Base-by-base conservation (phyloP, 2,113 vertebrate species). In the Actenoides hombroni region DNA sequence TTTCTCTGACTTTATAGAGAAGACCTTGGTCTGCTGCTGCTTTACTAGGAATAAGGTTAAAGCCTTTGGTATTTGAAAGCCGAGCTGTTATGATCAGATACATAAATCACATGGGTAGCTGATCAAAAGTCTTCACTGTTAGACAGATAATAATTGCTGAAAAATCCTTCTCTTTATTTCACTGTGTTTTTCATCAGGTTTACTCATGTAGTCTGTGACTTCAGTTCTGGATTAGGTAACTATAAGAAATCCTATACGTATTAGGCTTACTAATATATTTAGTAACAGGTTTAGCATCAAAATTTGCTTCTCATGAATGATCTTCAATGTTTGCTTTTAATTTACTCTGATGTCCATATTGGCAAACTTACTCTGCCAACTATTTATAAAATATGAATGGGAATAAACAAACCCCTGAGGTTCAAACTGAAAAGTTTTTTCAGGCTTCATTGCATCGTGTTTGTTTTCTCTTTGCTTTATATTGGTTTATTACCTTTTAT, bases 381-480 rank as follows among this genome's bases (percentile, higher is more conserved):
- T 82, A 49, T 88, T 90, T 94, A 75, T 90, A 86, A 96, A 94
- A 92, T 64, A 90, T 78, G 28, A 61, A 54, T 26, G 15, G 29
- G 93, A 93, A 86, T 63, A 95, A 96, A 83, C 57, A 65, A 86
- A 60, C 8, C 39, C 69, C 37, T 42, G 26, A 67, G 53, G 65
- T 60, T 93, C 42, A 88, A 88, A 71, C 21, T 11, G 51, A 83
- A 83, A 93, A 83, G 46, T 39, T 93, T 83, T 68, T 88, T 10
- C 53, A 84, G 53, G 17, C 18, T 76, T 79, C 9, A 57, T 25
- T 68, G 53, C 60, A 20, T 46, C 75, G 23, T 74, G 42, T 92
- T 94, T 93, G 31, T 31, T 92, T 90, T 92, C 40, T 76, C 35
- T 86, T 82, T 92, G 6, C 48, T 29, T 84, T 82, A 8, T 82